Percentiles rank a stretch among this genome's conserved stretches.
phyloP scores from a whole-genome alignment of 2,797 vertebrate species.

The Trematomus bernacchii region DNA sequence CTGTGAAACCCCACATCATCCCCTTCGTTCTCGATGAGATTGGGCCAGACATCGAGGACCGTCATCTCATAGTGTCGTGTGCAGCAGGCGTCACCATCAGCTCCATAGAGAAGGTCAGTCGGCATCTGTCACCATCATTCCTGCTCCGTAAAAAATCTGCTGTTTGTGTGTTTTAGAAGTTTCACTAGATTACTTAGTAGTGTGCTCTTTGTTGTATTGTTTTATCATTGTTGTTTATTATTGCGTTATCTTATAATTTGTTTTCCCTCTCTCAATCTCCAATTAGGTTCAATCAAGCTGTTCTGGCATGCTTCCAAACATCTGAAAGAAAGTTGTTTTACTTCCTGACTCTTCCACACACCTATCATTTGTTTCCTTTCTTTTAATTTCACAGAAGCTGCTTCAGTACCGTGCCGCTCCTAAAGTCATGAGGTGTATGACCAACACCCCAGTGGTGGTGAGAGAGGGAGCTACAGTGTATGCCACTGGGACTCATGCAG shows the following conservation, averaged over 20 bases:
- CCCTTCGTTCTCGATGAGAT: constrained; percentile 97
- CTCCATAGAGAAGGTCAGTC: constrained; percentile 93
- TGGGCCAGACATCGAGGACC: constrained; percentile 91
- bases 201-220: neutral
- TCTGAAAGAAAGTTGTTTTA: neutral
- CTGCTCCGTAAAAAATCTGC: neutral
- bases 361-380: neutral
- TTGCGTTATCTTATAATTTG: neutral
- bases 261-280: neutral
- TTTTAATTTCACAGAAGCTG: constrained; percentile 86
- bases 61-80: constrained; percentile 95
- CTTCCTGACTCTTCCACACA: neutral
- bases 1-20: constrained; percentile 96
- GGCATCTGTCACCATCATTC: neutral
- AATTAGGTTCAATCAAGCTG: neutral
- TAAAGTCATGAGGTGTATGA: constrained; percentile 97
- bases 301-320: neutral
- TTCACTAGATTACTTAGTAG: neutral
- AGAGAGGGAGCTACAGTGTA: constrained; percentile 96
- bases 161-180: neutral
- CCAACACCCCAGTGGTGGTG: constrained; percentile 96
- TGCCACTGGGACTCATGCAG: constrained; percentile 91
- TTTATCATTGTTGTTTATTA: too few species aligned
- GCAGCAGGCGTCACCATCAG: constrained; percentile 95
- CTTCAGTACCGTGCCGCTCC: constrained; percentile 87